These are phyloP conservation scores for Alviniconcha strummeri DNA, from an alignment of 2,888 invertebrate species.

Conservation along the genomic window DNA sequence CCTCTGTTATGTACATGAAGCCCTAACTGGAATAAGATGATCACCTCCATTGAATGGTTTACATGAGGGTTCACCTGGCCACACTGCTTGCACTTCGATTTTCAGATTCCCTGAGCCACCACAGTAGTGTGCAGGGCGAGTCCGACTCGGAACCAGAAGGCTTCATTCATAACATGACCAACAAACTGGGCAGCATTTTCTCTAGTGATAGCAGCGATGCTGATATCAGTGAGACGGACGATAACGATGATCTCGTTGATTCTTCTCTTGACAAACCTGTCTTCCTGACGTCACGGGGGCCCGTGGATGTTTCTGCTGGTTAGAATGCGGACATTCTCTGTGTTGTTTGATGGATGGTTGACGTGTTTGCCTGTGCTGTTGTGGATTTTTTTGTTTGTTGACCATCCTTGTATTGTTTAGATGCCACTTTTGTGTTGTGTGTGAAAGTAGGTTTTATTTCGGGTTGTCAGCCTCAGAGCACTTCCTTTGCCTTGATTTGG, in stretches of 20 bases:
- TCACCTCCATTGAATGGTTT: too few relatives aligned
- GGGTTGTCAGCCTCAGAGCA: too few relatives aligned
- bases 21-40: too few relatives aligned
- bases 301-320: conserved; percentile 65
- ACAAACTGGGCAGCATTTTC: conserved; percentile 77
- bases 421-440: too few relatives aligned
- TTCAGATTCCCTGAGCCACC: conserved; percentile 34
- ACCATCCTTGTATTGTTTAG: background rate
- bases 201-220: conserved; percentile 81
- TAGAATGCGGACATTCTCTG: conserved; percentile 36
- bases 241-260: conserved; percentile 63
- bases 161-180: conserved; percentile 66
- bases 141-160: conserved; percentile 71
- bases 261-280: conserved; percentile 68
- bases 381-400: conserved; percentile 6
- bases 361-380: background rate
- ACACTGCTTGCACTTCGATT: background rate
- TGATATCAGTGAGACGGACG: conserved; percentile 65
- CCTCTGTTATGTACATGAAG: too few relatives aligned
- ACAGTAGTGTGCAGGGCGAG: conserved; percentile 70
- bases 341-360: conserved; percentile 28
- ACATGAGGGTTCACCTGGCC: too few relatives aligned
- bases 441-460: too few relatives aligned
- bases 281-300: conserved; percentile 69
- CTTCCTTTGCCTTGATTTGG: too few relatives aligned